phyloP scores from a whole-genome alignment of 2,888 invertebrate genomes.

The Caenorhabditis afra region DNA sequence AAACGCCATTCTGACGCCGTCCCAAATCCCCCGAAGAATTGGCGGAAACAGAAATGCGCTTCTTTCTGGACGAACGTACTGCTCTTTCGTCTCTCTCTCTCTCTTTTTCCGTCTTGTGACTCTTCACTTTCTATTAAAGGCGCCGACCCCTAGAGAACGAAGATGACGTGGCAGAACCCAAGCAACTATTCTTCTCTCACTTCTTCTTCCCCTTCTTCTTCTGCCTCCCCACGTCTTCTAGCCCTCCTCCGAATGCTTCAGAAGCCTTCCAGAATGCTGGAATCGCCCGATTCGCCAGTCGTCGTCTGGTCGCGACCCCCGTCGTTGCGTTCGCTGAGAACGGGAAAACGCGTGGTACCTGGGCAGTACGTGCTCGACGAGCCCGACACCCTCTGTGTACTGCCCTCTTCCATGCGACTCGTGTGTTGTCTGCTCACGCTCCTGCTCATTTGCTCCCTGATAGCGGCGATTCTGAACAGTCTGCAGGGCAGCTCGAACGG shows the following conservation, averaged over 20 bases:
- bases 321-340: constrained; percentile 54
- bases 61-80: constrained; percentile 31
- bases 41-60: background rate
- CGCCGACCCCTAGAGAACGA: constrained; percentile 7
- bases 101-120: constrained; percentile 1
- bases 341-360: constrained; percentile 52
- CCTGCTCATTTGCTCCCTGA: constrained; percentile 63
- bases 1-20: constrained; percentile 13
- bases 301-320: constrained; percentile 66
- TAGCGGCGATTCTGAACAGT: constrained; percentile 67
- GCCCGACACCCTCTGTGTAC: constrained; percentile 70
- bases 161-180: constrained; percentile 4
- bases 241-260: background rate
- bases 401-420: constrained; percentile 69
- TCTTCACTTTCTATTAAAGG: constrained; percentile 12
- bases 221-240: background rate
- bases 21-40: constrained; percentile 25
- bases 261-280: constrained; percentile 36
- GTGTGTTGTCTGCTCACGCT: constrained; percentile 69
- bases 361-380: constrained; percentile 67
- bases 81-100: constrained; percentile 5
- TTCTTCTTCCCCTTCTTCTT: constrained; percentile 1
- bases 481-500: constrained; percentile 64
- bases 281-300: constrained; percentile 58
- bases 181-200: background rate